Evolutionary conservation across 1,140 invertebrate species (phyloP).

Genomic region (Neodiprion fabricii): DNA sequence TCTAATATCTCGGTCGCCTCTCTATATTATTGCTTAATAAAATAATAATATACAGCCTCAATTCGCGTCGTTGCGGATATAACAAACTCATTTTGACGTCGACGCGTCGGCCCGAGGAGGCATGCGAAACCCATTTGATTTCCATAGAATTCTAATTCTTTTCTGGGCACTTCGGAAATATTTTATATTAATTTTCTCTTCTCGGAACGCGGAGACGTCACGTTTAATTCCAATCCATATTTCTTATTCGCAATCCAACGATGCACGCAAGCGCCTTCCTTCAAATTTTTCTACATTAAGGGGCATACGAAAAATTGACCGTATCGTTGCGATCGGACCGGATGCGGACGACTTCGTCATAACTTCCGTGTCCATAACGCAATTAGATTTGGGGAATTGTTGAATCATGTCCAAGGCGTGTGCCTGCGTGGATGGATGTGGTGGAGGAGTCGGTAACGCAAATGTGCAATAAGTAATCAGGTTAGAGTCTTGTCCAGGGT

Average conservation of each 20-base stretch:
- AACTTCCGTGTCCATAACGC: conserved; percentile 36
- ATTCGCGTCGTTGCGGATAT: conserved; percentile 11
- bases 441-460: conserved; percentile 32
- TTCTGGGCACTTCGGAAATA: too few species aligned
- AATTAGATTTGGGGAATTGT: conserved; percentile 46
- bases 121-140: conserved; percentile 49
- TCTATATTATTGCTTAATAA: conserved; percentile 56
- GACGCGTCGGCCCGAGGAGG: conserved; percentile 19
- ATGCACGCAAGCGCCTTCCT: too few species aligned
- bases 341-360: background rate
- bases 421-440: conserved; percentile 13
- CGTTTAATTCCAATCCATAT: too few species aligned
- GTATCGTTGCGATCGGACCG: background rate
- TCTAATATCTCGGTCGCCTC: conserved; percentile 47
- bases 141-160: conserved; percentile 57
- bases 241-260: too few species aligned
- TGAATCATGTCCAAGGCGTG: conserved; percentile 44
- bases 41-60: conserved; percentile 50
- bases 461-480: conserved; percentile 45
- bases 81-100: background rate
- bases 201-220: too few species aligned
- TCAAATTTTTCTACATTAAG: too few species aligned
- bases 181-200: background rate
- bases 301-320: background rate
- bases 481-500: conserved; percentile 34